These are phyloP conservation scores for Crocodylus rhombifer DNA, from an alignment of 2,797 vertebrate genomes.

Conservation along the genomic window DNA sequence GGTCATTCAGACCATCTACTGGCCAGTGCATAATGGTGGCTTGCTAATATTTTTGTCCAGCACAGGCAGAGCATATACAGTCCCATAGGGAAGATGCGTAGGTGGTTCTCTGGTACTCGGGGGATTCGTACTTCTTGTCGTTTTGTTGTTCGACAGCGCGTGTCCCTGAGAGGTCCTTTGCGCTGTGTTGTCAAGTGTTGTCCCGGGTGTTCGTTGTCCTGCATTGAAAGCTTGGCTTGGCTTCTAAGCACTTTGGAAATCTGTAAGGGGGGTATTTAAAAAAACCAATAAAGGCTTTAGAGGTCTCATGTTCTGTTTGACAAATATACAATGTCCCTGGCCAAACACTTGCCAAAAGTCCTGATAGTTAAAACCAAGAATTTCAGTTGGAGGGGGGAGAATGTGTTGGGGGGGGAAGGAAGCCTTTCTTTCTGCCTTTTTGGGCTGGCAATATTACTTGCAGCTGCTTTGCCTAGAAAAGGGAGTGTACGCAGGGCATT, in stretches of 20 bases:
- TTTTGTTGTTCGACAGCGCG: background rate
- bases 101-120: background rate
- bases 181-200: no score
- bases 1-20: rapidly evolving
- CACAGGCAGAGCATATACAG: background rate
- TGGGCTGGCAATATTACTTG: background rate
- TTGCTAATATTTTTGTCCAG: rapidly evolving
- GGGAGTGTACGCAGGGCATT: background rate
- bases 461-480: rapidly evolving
- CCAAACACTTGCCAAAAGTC: rapidly evolving
- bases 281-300: background rate
- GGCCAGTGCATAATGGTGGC: background rate
- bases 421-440: background rate
- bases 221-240: background rate
- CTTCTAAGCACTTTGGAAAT: background rate
- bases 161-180: background rate
- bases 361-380: background rate
- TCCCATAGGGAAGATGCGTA: rapidly evolving
- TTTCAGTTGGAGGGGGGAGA: background rate
- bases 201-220: background rate
- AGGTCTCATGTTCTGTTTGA: background rate
- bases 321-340: rapidly evolving
- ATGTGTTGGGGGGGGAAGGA: background rate
- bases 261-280: rapidly evolving
- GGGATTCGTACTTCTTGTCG: background rate